Conservation (phyloP, 2,797 vertebrate species). For the Euphonia xanthogaster region DNA sequence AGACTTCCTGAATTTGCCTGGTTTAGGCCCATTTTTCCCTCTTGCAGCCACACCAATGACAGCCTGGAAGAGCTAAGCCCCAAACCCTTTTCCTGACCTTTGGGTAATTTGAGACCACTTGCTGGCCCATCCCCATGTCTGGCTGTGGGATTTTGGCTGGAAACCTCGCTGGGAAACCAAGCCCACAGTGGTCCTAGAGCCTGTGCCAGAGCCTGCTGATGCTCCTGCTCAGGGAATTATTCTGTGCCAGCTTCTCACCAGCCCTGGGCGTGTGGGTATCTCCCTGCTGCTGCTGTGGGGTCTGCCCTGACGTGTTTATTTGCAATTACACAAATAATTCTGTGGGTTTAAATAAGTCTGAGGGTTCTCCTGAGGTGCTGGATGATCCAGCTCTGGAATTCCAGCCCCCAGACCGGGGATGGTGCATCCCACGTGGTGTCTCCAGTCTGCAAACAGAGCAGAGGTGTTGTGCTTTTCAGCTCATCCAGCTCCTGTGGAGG, state of each 20-base stretch:
- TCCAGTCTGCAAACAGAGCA: neutral
- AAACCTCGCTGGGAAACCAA: neutral
- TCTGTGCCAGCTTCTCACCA: neutral
- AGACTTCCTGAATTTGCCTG: neutral
- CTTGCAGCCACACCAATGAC: neutral
- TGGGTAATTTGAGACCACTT: neutral
- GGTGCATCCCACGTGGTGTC: neutral
- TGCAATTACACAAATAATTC: too few species aligned
- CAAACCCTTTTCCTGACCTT: neutral
- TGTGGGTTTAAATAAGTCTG: too few species aligned
- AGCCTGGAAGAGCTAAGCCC: fast-evolving
- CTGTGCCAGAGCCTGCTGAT: neutral
- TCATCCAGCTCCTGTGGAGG: neutral
- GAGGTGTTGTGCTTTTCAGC: neutral
- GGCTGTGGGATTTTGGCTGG: neutral
- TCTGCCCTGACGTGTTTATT: neutral
- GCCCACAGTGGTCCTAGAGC: fast-evolving
- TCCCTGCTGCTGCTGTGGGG: neutral
- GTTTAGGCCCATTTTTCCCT: neutral
- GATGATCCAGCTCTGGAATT: neutral
- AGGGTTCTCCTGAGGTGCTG: neutral
- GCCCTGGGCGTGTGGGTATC: neutral
- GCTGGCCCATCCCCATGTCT: neutral
- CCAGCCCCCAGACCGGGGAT: too few species aligned
- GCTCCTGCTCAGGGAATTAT: neutral